Conservation (phyloP, 2,888 invertebrate genomes). For the Chironomus tentans region DNA sequence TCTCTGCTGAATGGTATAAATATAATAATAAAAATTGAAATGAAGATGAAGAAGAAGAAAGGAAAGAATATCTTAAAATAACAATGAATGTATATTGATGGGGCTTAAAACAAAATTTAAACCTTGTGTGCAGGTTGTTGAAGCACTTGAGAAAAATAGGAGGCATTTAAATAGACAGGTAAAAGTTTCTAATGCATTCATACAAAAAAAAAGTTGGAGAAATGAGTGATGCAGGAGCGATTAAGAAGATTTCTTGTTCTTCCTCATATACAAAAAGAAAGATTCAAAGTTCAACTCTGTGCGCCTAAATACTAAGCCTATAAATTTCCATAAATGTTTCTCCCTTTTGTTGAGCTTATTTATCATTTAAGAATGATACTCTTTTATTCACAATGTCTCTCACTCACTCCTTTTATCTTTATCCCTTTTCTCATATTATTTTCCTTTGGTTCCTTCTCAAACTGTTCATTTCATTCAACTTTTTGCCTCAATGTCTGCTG, state of each 20-base stretch:
- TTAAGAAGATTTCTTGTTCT: not conserved
- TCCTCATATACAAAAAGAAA: not conserved
- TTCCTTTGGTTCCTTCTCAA: not conserved
- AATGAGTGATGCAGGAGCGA: not conserved
- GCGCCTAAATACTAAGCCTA: not conserved
- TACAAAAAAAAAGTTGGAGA: too few species aligned
- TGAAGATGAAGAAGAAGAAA: not conserved
- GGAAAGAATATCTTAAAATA: not conserved
- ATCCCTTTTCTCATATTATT: too few species aligned
- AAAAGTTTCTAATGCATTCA: not conserved
- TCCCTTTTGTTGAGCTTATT: not conserved
- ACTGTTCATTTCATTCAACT: not conserved
- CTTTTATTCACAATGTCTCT: not conserved
- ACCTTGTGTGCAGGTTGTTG: too few species aligned
- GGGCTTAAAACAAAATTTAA: not conserved
- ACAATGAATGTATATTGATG: not conserved
- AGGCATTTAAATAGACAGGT: not conserved
- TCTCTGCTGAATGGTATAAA: not conserved
- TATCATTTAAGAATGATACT: slow-evolving; percentile 2
- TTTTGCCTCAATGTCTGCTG: not conserved
- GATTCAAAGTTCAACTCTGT: not conserved
- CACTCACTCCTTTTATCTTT: too few species aligned
- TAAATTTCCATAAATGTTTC: slow-evolving; percentile 9
- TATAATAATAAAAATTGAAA: not conserved
- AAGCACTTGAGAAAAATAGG: not conserved